Base-by-base conservation (phyloP, 2,113 vertebrate species). In the Oceanodroma tethys region DNA sequence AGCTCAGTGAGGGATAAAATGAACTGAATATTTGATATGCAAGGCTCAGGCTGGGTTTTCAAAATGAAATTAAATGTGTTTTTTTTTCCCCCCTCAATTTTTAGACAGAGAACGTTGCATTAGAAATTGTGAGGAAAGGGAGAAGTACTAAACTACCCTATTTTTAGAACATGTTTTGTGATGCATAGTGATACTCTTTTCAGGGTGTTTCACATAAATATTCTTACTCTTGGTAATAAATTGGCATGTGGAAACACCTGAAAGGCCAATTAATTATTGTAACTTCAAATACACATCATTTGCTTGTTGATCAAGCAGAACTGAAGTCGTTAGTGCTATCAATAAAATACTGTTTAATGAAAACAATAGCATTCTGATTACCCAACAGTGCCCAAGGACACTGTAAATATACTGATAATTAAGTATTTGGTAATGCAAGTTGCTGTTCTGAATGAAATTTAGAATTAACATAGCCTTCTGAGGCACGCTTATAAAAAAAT, bases 241-340 rank as follows among this genome's bases (percentile, higher is more conserved):
- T 32, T 82, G 80, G 91, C 55, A 73, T 70, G 85, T 91, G 75
- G 76, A 92, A 94, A 56, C 82, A 96, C 93, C 93, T 95, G 72
- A 95, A 97, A 94, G 63, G 67, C 88, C 56, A 90, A 52, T 95
- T 96, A 93, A 93, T 96, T 97, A 95, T 96, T 32, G 8, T 89
- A 82, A 84, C 36, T 78, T 95, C 74, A 91, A 82, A 94, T 91
- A 96, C 91, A 80, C 85, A 91, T 90, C 88, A 90, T 94, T 91
- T 93, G 67, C 71, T 90, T 96, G 91, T 94, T 97, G 96, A 97
- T 95, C 86, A 95, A 96, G 94, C 95, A 95, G 94, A 97, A 91
- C 93, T 84, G 94, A 86, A 97, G 71, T 84, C 80, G 84, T 95
- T 87, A 96, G 63, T 78, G 56, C 78, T 93, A 91, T 96, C 89